phyloP scores from a whole-genome alignment of 2,888 invertebrate genomes.

The Thymelicus acteon region DNA sequence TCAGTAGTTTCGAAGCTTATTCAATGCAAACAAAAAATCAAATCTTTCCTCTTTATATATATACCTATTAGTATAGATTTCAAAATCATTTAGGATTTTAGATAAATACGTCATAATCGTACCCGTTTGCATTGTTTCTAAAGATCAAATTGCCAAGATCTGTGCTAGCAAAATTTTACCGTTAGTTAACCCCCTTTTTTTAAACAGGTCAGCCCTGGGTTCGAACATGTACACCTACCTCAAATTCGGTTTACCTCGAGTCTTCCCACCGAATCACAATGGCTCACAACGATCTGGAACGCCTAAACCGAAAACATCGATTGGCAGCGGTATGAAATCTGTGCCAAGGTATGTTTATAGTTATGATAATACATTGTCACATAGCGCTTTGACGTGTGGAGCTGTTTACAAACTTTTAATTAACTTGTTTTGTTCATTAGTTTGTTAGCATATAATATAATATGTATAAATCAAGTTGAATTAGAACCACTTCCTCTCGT shows the following conservation, averaged over 20 bases:
- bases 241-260: conserved; percentile 96
- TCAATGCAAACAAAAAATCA: too few species aligned
- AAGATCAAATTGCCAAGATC: too few species aligned
- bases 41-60: too few species aligned
- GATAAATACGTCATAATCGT: too few species aligned
- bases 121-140: too few species aligned
- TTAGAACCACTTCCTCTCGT: too few species aligned
- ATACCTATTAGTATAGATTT: too few species aligned
- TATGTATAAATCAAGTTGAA: too few species aligned
- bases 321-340: conserved; percentile 83
- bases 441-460: too few species aligned
- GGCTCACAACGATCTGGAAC: conserved; percentile 89
- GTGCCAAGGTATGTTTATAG: conserved; percentile 66
- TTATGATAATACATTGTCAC: background rate
- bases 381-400: background rate
- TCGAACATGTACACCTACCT: conserved; percentile 97
- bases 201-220: conserved; percentile 90
- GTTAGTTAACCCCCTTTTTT: background rate
- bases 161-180: background rate
- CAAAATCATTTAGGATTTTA: too few species aligned
- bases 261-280: conserved; percentile 93
- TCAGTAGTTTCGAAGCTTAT: too few species aligned
- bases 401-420: background rate
- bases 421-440: too few species aligned
- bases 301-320: conserved; percentile 83